A percentile compares a stretch with the other conserved stretches of the same genome.
Evolutionary conservation across 1,140 invertebrate genomes (phyloP).

Genomic region (Monochamus saltuarius): DNA sequence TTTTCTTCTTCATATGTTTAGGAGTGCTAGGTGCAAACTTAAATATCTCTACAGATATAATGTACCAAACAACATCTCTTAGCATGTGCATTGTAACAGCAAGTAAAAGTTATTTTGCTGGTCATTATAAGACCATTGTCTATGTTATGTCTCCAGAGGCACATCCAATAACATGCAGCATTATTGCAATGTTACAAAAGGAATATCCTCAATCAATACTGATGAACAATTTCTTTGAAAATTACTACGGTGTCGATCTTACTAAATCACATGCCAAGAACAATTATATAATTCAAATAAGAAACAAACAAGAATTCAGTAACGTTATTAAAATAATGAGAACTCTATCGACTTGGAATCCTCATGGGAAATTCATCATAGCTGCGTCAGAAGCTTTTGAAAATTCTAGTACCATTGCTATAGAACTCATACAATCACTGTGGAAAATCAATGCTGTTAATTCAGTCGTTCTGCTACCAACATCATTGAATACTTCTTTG

Average conservation of each 20-base stretch:
- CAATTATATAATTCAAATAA: conserved; percentile 15
- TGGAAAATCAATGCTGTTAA: conserved; percentile 28
- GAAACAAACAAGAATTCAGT: conserved; percentile 19
- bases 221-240: not conserved
- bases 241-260: not conserved
- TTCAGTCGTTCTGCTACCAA: conserved; percentile 25
- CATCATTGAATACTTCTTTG: conserved; percentile 2
- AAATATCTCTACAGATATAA: no score
- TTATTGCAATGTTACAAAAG: not conserved
- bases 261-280: not conserved
- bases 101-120: not conserved
- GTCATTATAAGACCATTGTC: not conserved
- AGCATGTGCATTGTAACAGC: conserved; percentile 11
- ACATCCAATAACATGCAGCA: not conserved
- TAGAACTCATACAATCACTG: conserved; percentile 26
- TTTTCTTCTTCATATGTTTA: no score
- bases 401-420: conserved; percentile 7
- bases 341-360: conserved; percentile 32
- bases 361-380: conserved; percentile 37
- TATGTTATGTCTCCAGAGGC: not conserved
- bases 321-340: not conserved
- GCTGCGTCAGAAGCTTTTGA: conserved; percentile 27
- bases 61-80: not conserved
- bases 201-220: not conserved
- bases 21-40: no score